phyloP scores from a whole-genome alignment of 2,113 vertebrate species.

The Amazona guildingii region DNA sequence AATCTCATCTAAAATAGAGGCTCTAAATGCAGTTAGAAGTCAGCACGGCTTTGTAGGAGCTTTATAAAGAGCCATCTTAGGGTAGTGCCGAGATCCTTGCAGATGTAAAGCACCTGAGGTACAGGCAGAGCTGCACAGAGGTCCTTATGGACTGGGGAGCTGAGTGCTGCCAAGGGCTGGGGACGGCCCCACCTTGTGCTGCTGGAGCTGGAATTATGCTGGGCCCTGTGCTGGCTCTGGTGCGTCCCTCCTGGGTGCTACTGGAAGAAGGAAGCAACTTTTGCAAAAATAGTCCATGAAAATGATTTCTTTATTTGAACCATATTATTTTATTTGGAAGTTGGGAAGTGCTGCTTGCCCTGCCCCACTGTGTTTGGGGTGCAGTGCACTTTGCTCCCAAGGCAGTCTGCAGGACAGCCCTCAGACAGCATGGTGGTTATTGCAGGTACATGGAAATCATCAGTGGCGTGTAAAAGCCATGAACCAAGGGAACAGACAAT shows the following conservation, averaged over 20 bases:
- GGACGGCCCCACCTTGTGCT: accelerated
- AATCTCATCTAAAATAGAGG: neutral
- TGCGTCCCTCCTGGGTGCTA: accelerated
- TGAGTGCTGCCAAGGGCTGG: neutral
- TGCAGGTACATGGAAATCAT: neutral
- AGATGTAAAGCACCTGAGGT: neutral
- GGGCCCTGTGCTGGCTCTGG: neutral
- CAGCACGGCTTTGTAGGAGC: neutral
- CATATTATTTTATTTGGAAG: neutral
- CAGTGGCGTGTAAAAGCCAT: accelerated
- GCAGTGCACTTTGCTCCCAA: neutral
- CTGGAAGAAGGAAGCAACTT: neutral
- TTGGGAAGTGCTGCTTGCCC: neutral
- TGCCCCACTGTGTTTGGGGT: neutral
- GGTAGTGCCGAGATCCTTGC: neutral
- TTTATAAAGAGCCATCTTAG: neutral
- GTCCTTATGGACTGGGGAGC: accelerated
- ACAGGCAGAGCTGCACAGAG: accelerated
- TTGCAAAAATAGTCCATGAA: neutral
- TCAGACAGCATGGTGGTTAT: accelerated
- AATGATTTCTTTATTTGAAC: neutral
- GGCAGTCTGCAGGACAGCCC: neutral
- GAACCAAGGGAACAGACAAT: neutral
- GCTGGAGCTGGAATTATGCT: neutral
- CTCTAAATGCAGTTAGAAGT: neutral